Evolutionary conservation across 2,113 vertebrate species (phyloP).

Genomic region (Campylomormyrus numenius): DNA sequence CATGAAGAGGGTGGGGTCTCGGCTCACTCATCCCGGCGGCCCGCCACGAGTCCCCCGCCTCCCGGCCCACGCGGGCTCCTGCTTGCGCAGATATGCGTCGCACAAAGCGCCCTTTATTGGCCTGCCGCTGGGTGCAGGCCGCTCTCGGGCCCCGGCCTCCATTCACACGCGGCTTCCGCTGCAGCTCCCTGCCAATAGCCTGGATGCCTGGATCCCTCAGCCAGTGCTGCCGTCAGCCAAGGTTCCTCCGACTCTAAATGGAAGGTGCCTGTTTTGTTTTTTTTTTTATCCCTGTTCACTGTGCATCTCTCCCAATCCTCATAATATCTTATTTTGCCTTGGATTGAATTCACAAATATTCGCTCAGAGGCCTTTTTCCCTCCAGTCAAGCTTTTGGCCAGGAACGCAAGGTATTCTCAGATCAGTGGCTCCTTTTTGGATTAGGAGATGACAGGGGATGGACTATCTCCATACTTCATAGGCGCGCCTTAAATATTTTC

Average conservation of each 20-base stretch:
- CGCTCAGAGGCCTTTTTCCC: neutral
- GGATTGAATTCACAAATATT: too few relatives aligned
- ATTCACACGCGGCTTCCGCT: slow-evolving; percentile 47
- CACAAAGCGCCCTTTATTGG: slow-evolving; percentile 57
- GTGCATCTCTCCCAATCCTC: neutral
- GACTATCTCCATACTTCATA: neutral
- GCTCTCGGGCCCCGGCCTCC: slow-evolving; percentile 38
- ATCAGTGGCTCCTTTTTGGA: neutral
- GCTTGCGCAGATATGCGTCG: slow-evolving; percentile 46
- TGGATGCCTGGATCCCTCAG: slow-evolving; percentile 34
- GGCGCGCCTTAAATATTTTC: neutral
- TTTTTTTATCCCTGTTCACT: neutral
- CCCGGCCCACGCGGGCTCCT: slow-evolving; percentile 50
- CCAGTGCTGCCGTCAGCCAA: slow-evolving; percentile 27
- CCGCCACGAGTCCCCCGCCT: slow-evolving; percentile 49
- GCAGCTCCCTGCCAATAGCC: slow-evolving; percentile 45
- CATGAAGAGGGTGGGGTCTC: neutral
- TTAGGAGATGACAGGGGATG: neutral
- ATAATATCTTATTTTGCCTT: neutral
- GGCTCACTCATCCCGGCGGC: slow-evolving; percentile 33
- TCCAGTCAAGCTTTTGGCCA: neutral
- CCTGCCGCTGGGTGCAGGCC: slow-evolving; percentile 40
- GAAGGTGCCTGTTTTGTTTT: slow-evolving; percentile 25
- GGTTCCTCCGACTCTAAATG: slow-evolving; percentile 21
- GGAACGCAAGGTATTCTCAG: neutral